A percentile compares a stretch with the other conserved stretches of the same genome.
Evolutionary conservation across 2,888 invertebrate genomes (phyloP).

Genomic region (Agrochola circellaris): DNA sequence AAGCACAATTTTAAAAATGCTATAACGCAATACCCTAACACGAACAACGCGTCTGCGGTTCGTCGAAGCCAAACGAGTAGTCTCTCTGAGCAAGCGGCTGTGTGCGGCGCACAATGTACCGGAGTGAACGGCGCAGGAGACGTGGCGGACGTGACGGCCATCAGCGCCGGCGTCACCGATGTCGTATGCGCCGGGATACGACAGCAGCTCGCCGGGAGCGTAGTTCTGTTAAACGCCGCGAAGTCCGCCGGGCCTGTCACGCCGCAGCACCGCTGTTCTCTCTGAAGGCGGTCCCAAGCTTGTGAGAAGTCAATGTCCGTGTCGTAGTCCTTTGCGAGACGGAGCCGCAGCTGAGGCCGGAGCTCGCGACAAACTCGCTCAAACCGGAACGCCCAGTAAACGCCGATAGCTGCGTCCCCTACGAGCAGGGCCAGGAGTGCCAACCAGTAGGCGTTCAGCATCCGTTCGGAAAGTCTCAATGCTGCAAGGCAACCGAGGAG

Average conservation of each 20-base stretch:
- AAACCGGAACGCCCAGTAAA: slow-evolving; percentile 96
- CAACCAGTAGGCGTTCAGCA: slow-evolving; percentile 96
- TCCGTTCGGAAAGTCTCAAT: slow-evolving; percentile 94
- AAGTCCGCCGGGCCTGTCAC: slow-evolving; percentile 92
- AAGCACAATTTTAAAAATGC: slow-evolving; percentile 97
- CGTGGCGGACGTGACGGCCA: slow-evolving; percentile 81
- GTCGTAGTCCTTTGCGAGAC: slow-evolving; percentile 93
- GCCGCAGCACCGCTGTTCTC: slow-evolving; percentile 95
- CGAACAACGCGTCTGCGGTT: slow-evolving; percentile 95
- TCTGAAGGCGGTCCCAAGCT: slow-evolving; percentile 94
- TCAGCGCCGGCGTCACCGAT: slow-evolving; percentile 89
- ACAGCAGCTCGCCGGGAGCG: slow-evolving; percentile 87
- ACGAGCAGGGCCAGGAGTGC: slow-evolving; percentile 94
- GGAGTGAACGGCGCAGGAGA: slow-evolving; percentile 82
- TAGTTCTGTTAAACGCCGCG: slow-evolving; percentile 84
- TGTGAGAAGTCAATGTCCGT: slow-evolving; percentile 93
- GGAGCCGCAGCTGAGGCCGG: slow-evolving; percentile 92
- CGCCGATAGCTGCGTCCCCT: slow-evolving; percentile 95
- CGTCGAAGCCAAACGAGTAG: slow-evolving; percentile 94
- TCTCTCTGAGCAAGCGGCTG: slow-evolving; percentile 93
- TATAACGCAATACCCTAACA: slow-evolving; percentile 96
- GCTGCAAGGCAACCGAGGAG: slow-evolving; percentile 96
- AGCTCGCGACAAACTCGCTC: slow-evolving; percentile 94
- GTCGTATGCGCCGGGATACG: slow-evolving; percentile 84
- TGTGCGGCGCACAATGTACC: slow-evolving; percentile 87